These are phyloP conservation scores for Nomada ferruginata DNA, from an alignment of 2,888 invertebrate genomes.

Conservation along the genomic window DNA sequence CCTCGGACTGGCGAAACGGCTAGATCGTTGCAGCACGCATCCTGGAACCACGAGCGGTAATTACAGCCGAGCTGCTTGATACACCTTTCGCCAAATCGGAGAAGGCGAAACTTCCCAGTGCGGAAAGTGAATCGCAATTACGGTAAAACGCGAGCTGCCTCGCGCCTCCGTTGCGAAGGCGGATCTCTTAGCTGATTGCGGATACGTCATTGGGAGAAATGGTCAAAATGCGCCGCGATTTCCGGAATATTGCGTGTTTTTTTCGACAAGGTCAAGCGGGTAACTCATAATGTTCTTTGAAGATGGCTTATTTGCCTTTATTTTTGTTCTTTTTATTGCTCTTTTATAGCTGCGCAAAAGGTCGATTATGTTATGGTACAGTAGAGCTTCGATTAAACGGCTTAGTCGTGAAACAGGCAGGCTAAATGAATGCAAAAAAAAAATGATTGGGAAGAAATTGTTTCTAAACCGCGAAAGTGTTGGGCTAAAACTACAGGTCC, in stretches of 20 bases:
- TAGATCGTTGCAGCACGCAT: neutral
- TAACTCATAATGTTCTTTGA: no score
- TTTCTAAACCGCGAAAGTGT: no score
- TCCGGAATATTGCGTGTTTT: neutral
- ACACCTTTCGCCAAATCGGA: constrained; percentile 24
- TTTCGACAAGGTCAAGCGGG: neutral
- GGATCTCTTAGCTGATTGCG: neutral
- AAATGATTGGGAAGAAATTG: no score
- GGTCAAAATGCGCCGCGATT: neutral
- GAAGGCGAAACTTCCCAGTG: constrained; percentile 12
- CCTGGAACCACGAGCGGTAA: constrained; percentile 8
- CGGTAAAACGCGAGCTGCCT: constrained; percentile 14
- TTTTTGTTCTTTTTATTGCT: no score
- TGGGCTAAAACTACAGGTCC: no score
- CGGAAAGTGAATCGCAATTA: constrained; percentile 34
- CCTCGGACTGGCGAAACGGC: neutral
- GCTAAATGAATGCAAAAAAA: no score
- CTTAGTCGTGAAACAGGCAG: no score
- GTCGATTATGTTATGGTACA: no score
- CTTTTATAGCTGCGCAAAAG: no score
- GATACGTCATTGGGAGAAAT: neutral
- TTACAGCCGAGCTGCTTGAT: constrained; percentile 6
- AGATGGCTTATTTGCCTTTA: no score
- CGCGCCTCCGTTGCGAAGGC: constrained; percentile 21
- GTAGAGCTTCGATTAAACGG: no score